A percentile compares a stretch with the other conserved stretches of the same genome.
Conservation (phyloP, 2,113 vertebrate species). For the Indicator indicator region DNA sequence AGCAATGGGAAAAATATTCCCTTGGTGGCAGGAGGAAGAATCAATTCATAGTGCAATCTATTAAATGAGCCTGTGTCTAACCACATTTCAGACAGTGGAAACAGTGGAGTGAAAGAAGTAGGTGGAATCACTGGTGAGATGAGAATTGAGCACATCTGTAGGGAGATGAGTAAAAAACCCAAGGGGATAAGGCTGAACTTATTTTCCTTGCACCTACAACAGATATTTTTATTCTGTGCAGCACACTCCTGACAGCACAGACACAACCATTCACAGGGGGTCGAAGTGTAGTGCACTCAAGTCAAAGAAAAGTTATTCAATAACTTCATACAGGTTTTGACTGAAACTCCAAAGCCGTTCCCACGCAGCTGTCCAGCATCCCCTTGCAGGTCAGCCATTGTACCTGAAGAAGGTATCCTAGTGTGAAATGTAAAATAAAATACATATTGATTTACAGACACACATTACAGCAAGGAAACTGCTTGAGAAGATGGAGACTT, state of each 20-base stretch:
- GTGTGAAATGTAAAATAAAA: not conserved
- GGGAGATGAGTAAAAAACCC: not conserved
- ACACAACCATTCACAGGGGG: not conserved
- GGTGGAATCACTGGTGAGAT: accelerated
- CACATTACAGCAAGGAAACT: not conserved
- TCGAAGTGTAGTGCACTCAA: accelerated
- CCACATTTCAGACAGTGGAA: not conserved
- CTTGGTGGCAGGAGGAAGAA: not conserved
- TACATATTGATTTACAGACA: not conserved
- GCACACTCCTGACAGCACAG: not conserved
- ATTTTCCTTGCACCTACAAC: not conserved
- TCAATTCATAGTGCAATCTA: not conserved
- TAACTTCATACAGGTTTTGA: not conserved
- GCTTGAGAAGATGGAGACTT: not conserved
- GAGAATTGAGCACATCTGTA: not conserved
- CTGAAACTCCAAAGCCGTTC: not conserved
- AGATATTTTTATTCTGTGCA: not conserved
- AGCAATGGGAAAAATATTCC: not conserved
- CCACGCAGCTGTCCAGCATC: not conserved
- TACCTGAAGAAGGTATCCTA: not conserved
- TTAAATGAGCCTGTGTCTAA: not conserved
- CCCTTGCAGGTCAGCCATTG: not conserved
- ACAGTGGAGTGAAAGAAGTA: not conserved
- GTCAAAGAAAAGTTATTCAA: not conserved
- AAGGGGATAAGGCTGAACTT: not conserved